Evolutionary conservation across 2,797 vertebrate genomes (phyloP), one percentile per base, ranked within the genome.

Genomic region (Tokudaia tokunoshimensis): DNA sequence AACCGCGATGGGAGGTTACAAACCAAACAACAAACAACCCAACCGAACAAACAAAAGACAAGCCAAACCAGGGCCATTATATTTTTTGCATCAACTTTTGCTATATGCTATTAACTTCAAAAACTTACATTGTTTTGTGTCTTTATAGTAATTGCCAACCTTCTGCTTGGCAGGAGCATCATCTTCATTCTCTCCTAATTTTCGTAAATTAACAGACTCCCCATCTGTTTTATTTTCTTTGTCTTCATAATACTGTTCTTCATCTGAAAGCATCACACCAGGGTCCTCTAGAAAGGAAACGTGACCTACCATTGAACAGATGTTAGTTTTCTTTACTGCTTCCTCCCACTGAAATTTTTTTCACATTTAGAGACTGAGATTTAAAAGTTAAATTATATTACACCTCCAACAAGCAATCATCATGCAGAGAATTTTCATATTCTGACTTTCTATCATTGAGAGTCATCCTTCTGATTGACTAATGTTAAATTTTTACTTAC

Each of bases 121-220:
- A 94, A n/a, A 94, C 95, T 97, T 76, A 97, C 97, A 95, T 41
- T 96, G 76, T 67, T 92, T 97, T 80, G 74, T 61, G 41, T 96
- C 94, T 97, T 83, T 96, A 57, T 52, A 97, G 83, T 86, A 14
- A 83, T 97, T 59, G 5, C 26, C 79, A 65, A 4, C 89, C 92
- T 97, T 95, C 89, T 95, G 91, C 94, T 93, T 84, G 90, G 41
- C 78, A 94, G 72, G n/a, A 70, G 26, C 13, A 31, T 34, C 9
- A 6, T 61, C 3, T 19, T 29, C 44, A 26, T 74, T 89, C 47
- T 70, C 57, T 34, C 76, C 24, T 6, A 44, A 0, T 34, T 75
- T 70, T 22, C 47, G 61, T 12, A 37, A 20, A 72, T n/a, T 1
- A 8, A 26, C 3, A 6, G 31, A 9, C 24, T 72, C 31, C 4